Conservation (phyloP, 2,797 vertebrate species). For the Aselliscus stoliczkanus region DNA sequence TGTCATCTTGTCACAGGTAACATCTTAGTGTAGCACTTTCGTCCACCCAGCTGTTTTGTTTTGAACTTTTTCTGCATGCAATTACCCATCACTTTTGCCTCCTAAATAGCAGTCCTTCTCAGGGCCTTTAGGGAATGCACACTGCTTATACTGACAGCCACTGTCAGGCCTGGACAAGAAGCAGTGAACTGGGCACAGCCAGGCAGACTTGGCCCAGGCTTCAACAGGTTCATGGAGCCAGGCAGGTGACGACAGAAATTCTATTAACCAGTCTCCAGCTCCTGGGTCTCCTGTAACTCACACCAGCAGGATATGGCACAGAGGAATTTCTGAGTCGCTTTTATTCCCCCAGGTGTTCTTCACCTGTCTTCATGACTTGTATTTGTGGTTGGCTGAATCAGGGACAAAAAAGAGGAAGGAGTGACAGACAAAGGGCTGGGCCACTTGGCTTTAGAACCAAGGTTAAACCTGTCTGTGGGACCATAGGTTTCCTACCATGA, state of each 20-base stretch:
- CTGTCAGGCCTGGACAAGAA: background rate
- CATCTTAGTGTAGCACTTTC: background rate
- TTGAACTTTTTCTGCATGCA: background rate
- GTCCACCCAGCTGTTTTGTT: background rate
- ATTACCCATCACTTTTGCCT: background rate
- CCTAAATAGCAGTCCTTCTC: background rate
- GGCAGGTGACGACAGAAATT: background rate
- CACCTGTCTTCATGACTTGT: background rate
- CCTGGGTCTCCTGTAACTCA: background rate
- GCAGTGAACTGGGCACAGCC: background rate
- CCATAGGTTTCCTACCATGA: background rate
- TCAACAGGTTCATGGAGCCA: background rate
- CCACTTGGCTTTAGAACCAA: slow-evolving; percentile 58
- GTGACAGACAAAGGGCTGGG: slow-evolving; percentile 37
- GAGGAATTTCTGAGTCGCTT: slow-evolving; percentile 56
- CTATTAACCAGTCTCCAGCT: background rate
- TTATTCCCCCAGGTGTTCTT: slow-evolving; percentile 35
- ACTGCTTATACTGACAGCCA: accelerated
- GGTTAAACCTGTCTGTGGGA: background rate
- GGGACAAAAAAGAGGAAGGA: slow-evolving; percentile 9
- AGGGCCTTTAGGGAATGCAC: background rate
- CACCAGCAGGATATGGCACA: background rate
- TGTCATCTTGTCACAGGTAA: background rate
- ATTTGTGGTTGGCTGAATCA: slow-evolving; percentile 67
- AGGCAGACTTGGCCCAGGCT: background rate